These are phyloP conservation scores for Podotricha telesiphe DNA, from an alignment of 2,888 invertebrate species.

Conservation along the genomic window DNA sequence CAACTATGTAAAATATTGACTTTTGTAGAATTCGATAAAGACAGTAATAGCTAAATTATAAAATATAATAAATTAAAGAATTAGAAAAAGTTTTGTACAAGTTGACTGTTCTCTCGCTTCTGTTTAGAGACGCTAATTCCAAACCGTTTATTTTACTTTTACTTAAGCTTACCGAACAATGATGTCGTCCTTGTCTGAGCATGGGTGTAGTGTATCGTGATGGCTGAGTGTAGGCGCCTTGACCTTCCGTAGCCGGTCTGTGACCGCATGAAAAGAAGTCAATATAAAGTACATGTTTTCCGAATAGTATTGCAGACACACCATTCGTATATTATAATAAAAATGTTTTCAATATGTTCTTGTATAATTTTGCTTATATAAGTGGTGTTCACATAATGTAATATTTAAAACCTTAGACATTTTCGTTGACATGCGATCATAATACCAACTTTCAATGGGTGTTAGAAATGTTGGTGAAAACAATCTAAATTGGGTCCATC, in stretches of 20 bases:
- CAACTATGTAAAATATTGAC: no score
- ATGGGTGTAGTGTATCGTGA: constrained; percentile 30
- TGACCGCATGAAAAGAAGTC: constrained; percentile 59
- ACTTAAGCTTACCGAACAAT: constrained; percentile 51
- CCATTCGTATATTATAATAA: constrained; percentile 4
- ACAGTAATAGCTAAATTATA: not conserved
- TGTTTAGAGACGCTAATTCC: not conserved
- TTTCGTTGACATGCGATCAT: not conserved
- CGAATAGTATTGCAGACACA: constrained; percentile 39
- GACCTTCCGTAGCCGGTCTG: constrained; percentile 69
- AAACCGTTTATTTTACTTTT: not conserved
- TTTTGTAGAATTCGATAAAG: not conserved
- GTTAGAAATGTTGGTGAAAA: not conserved
- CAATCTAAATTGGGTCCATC: constrained; percentile 36
- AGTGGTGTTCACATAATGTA: not conserved
- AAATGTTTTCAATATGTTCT: not conserved
- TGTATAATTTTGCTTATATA: not conserved
- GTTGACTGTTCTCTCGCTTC: not conserved
- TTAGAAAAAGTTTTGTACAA: not conserved
- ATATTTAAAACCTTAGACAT: not conserved
- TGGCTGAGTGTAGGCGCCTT: constrained; percentile 47
- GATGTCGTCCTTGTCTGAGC: constrained; percentile 50
- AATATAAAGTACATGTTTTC: constrained; percentile 40
- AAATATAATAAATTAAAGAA: no score
- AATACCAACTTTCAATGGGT: not conserved